Conservation (phyloP, 2,113 vertebrate genomes). For the Strix aluco region DNA sequence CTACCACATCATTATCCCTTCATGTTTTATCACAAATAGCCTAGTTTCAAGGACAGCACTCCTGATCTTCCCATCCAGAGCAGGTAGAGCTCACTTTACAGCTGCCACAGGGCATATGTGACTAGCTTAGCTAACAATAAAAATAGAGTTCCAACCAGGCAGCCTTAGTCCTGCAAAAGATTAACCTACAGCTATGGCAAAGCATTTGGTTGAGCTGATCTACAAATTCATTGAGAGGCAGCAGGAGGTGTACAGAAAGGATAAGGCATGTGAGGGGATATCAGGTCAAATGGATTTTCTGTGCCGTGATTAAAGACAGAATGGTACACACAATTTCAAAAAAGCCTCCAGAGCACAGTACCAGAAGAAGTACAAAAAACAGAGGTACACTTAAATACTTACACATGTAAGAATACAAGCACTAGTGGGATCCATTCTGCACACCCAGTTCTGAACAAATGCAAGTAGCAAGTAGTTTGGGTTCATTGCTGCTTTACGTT, state of each 20-base stretch:
- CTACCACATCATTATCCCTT: background rate
- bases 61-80: background rate
- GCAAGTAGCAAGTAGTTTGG: background rate
- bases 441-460: background rate
- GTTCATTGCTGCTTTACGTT: background rate
- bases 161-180: background rate
- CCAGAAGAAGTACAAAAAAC: background rate
- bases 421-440: background rate
- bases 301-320: background rate
- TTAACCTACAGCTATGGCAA: background rate
- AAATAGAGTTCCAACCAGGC: background rate
- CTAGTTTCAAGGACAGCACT: background rate
- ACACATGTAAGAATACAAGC: background rate
- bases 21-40: background rate
- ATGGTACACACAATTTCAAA: background rate
- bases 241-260: background rate
- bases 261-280: background rate
- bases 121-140: background rate
- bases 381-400: background rate
- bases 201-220: background rate
- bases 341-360: background rate
- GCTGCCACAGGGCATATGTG: background rate
- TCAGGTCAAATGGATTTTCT: background rate
- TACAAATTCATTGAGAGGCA: background rate
- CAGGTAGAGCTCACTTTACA: background rate